Evolutionary conservation across 2,113 vertebrate genomes (phyloP).

Genomic region (Tupaia chinensis): DNA sequence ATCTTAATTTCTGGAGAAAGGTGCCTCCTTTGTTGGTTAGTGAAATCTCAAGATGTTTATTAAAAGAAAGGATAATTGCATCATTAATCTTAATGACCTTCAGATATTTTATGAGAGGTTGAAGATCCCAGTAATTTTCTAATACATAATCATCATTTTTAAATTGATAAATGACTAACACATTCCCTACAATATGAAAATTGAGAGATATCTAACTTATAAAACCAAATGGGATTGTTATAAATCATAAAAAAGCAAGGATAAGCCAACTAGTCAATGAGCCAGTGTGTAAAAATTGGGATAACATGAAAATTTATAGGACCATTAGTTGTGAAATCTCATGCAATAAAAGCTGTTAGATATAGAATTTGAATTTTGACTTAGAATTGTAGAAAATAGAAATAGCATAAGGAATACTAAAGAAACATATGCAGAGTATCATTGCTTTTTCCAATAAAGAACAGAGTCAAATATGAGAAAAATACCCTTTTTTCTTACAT

Average conservation of each 20-base stretch:
- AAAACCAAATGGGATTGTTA: not conserved
- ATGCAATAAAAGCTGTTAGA: not conserved
- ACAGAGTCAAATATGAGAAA: not conserved
- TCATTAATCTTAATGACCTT: slow-evolving; percentile 51
- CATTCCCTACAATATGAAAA: slow-evolving; percentile 20
- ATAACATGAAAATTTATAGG: not conserved
- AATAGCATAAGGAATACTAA: not conserved
- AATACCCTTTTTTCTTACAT: not conserved
- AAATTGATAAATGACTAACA: slow-evolving; percentile 59
- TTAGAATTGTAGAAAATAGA: not conserved
- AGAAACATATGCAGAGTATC: not conserved
- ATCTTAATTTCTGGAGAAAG: slow-evolving; percentile 10
- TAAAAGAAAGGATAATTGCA: slow-evolving; percentile 61
- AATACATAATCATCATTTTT: slow-evolving; percentile 62
- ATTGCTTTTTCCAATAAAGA: not conserved
- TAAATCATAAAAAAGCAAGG: slow-evolving; percentile 13
- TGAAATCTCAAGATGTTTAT: slow-evolving; percentile 68
- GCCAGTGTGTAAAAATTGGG: slow-evolving; percentile 2
- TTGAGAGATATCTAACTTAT: not conserved
- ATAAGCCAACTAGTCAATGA: slow-evolving; percentile 75
- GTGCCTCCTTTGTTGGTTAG: slow-evolving; percentile 20
- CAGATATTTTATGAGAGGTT: slow-evolving; percentile 42
- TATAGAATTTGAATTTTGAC: slow-evolving; percentile 28
- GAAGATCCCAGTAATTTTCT: slow-evolving; percentile 39
- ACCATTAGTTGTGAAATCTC: not conserved